phyloP scores from a whole-genome alignment of 2,888 invertebrate species.

The Danaus chrysippus region DNA sequence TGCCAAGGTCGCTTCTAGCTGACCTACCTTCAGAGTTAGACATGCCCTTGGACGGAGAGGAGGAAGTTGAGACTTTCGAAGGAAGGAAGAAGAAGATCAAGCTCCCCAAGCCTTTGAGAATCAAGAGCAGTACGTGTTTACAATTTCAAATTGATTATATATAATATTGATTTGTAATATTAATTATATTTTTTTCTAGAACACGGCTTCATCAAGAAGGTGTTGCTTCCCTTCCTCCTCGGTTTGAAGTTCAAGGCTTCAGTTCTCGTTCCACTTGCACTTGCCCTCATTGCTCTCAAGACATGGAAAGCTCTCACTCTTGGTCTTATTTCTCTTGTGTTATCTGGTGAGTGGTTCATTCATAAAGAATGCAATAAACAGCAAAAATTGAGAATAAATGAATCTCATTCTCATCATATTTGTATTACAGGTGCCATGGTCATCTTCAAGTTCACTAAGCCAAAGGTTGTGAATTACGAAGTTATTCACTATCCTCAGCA shows the following conservation, averaged over 20 bases:
- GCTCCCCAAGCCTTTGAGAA: constrained; percentile 74
- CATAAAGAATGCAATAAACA: not conserved
- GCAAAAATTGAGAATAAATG: not conserved
- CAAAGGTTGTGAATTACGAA: constrained; percentile 92
- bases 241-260: constrained; percentile 93
- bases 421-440: constrained; percentile 82
- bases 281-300: constrained; percentile 90
- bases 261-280: constrained; percentile 88
- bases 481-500: constrained; percentile 90
- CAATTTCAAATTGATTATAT: constrained; percentile 2
- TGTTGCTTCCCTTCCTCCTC: constrained; percentile 90
- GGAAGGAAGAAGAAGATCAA: constrained; percentile 75
- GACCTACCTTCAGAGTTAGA: constrained; percentile 83
- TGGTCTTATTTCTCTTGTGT: constrained; percentile 89
- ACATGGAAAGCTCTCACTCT: constrained; percentile 94
- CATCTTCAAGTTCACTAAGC: constrained; percentile 92
- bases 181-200: constrained; percentile 73
- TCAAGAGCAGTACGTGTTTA: constrained; percentile 66
- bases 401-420: not conserved
- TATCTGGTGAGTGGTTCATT: constrained; percentile 79
- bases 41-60: constrained; percentile 83
- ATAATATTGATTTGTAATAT: not conserved
- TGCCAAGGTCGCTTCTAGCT: constrained; percentile 82
- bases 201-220: constrained; percentile 90
- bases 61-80: constrained; percentile 65